A percentile compares a stretch with the other conserved stretches of the same genome.
Evolutionary conservation across 2,113 vertebrate species (phyloP).

Genomic region (Uria aalge): DNA sequence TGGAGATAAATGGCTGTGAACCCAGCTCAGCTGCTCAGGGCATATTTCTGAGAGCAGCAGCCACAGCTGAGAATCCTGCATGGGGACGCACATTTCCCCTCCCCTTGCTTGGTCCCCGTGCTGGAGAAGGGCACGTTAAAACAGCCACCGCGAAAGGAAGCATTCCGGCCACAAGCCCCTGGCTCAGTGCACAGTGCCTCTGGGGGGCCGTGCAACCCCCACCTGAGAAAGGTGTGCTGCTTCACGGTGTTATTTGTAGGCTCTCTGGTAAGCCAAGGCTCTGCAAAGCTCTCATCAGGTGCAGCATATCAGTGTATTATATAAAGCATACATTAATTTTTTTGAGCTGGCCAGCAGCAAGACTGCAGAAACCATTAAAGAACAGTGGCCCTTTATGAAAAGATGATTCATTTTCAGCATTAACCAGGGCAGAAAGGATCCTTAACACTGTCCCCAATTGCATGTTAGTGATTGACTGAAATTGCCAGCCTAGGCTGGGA

Average conservation of each 20-base stretch:
- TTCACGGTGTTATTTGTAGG: neutral
- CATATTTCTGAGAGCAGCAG: constrained; percentile 28
- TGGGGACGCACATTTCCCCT: neutral
- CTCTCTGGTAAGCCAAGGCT: neutral
- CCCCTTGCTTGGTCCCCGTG: accelerated
- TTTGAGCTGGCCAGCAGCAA: neutral
- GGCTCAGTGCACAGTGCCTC: neutral
- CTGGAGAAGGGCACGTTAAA: neutral
- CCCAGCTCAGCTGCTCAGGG: constrained; percentile 33
- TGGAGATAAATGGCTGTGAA: constrained; percentile 45
- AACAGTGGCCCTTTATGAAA: neutral
- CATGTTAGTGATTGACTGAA: neutral
- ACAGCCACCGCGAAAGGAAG: neutral
- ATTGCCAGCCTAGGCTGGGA: neutral
- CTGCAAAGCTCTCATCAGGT: neutral
- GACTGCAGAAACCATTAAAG: neutral
- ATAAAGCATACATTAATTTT: neutral
- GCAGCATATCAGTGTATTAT: neutral
- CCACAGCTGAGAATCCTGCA: constrained; percentile 58
- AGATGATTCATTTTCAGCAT: neutral
- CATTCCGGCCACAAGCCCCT: neutral
- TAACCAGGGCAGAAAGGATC: neutral
- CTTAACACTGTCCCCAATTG: neutral
- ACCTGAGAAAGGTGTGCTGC: neutral
- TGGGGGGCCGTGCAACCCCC: neutral